Evolutionary conservation across 1,140 invertebrate genomes (phyloP), one percentile per base, ranked within the genome.

Genomic region (Macrosteles quadrilineatus): DNA sequence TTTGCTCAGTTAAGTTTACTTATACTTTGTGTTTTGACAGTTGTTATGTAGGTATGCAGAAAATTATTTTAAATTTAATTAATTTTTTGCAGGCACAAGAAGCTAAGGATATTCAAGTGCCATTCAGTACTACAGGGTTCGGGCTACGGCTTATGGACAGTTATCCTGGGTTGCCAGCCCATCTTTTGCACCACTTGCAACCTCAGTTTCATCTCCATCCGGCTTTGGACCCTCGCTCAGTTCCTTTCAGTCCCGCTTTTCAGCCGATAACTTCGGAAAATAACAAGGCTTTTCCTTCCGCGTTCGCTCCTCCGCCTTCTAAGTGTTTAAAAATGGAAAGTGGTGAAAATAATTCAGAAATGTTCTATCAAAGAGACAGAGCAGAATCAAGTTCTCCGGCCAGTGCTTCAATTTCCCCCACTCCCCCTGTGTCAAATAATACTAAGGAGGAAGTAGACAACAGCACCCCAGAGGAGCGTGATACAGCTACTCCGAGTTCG

Each of bases 81-180:
- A 19, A 69, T 14, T 66, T 63, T 45, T 74, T 69, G 9, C 73
- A 84, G 83, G 81, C 83, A 73, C 79, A 83, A 72, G 84, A 84
- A 66, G 75, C 80, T 47, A 85, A 85, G 75, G 83, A 85, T 40
- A 76, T 85, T 17, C 82, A 84, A 69, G 77, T 80, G 30, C 83
- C 83, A 32, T 83, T 85, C 74, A 81, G 81, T 65, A 80, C 83
- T 12, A 75, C 82, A 9, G 82, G 84, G 50, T 86, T 86, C 76
- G 83, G 84, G 25, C 78, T 84, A 27, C 80, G 83, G 19, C 82
- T 83, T 72, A 83, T 84, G 80, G 85, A 85, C 71, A 81, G 82
- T n/a, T 85, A 85, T 72, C 77, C 81, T 19, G 80, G 82, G 17
- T 75, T 85, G 4, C 83, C 83, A n/a, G 82, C 83, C 14, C 84